Evolutionary conservation across 2,888 invertebrate species (phyloP).

Genomic region (Nesidiocoris tenuis): DNA sequence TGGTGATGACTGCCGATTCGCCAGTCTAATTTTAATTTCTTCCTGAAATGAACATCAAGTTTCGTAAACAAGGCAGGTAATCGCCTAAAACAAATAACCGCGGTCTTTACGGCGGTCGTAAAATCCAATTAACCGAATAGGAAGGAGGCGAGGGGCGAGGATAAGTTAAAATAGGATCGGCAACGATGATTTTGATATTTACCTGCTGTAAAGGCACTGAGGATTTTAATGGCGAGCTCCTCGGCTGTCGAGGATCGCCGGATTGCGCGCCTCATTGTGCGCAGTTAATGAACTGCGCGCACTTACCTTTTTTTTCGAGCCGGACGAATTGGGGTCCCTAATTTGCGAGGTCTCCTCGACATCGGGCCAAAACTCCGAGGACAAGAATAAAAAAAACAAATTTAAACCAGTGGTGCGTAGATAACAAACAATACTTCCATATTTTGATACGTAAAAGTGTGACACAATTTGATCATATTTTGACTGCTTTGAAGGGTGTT

Average conservation of each 20-base stretch:
- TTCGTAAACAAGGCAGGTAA: constrained; percentile 22
- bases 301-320: too few relatives aligned
- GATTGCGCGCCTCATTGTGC: too few relatives aligned
- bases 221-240: neutral
- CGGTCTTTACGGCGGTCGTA: constrained; percentile 24
- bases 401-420: too few relatives aligned
- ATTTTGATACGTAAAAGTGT: too few relatives aligned
- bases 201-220: neutral
- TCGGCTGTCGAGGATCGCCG: neutral
- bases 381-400: too few relatives aligned
- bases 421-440: too few relatives aligned
- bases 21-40: neutral
- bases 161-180: neutral
- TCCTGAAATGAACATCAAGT: neutral
- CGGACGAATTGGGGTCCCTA: too few relatives aligned
- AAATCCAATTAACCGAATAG: constrained; percentile 34
- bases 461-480: too few relatives aligned
- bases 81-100: constrained; percentile 22
- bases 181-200: neutral
- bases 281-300: too few relatives aligned
- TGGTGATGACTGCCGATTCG: neutral
- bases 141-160: constrained; percentile 5
- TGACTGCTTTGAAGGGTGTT: too few relatives aligned
- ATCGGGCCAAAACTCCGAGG: too few relatives aligned
- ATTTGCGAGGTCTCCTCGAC: too few relatives aligned